Evolutionary conservation across 1,140 invertebrate genomes (phyloP), one percentile per base, ranked within the genome.

Genomic region (Nasonia longicornis): DNA sequence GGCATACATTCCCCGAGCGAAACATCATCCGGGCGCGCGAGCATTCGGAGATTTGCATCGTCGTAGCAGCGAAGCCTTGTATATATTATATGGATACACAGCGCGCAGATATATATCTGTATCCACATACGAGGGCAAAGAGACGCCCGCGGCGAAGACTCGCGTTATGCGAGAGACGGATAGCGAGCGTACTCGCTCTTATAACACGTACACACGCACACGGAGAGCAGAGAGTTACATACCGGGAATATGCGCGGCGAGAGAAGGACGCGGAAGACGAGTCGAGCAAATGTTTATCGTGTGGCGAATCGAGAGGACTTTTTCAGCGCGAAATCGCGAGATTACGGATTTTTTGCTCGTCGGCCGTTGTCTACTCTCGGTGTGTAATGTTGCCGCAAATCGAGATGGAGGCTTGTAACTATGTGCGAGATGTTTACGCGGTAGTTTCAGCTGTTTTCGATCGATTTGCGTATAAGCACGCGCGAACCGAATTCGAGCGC

Each of bases 61-160:
- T 71, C 35, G 69, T 35, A 35, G 7, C 26, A 3, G 8, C 38
- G 10, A 42, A 42, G 7, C 38, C 38, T 10, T 42, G 10, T 29
- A 67, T 31, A 12, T 67, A 26, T 14, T 22, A 67, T 8, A 26
- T 2, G 26, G 22, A 26, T 31, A 67, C 31, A 35, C 31, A 35
- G 31, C 31, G 1, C 10, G 26, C 11, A 29, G 22, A 67, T 67
- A 67, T 16, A 67, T 16, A 67, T 11, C 12, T 14, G 31, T 67
- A 67, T 22, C 10, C 16, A 11, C 10, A 29, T 31, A 31, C 20
- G 66, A 6, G 20, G 2, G 6, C 26, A 31, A 14, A 67, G 16
- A 67, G 29, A 67, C 35, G 69, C 69, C 69, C 35, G 29, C 35
- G 69, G 69, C 69, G 69, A 71, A n/a, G 69, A 71, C 35, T 38